Conservation (phyloP, 1,140 invertebrate genomes). For the Ylistrum balloti region DNA sequence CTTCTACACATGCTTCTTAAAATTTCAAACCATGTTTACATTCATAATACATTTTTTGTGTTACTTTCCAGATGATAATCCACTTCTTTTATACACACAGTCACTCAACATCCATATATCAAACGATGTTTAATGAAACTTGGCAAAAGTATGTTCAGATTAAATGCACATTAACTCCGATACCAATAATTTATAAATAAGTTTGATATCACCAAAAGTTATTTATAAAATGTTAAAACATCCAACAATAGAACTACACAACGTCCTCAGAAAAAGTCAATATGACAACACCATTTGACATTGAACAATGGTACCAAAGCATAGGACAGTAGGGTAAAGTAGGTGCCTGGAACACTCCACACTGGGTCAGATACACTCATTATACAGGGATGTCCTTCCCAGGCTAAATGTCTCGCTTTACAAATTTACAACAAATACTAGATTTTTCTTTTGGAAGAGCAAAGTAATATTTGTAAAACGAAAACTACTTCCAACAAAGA, state of each 20-base stretch:
- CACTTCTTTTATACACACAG: too few species aligned
- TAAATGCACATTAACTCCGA: not conserved
- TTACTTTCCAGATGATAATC: too few species aligned
- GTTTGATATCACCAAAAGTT: not conserved
- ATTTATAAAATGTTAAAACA: constrained; percentile 6
- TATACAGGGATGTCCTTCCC: constrained; percentile 27
- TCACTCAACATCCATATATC: too few species aligned
- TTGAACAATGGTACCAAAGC: not conserved
- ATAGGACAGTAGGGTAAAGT: not conserved
- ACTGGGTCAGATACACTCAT: not conserved
- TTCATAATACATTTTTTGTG: not conserved
- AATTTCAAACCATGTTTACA: not conserved
- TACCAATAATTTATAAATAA: not conserved
- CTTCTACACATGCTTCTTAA: not conserved
- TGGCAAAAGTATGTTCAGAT: not conserved
- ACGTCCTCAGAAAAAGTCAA: not conserved
- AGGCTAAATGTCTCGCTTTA: not conserved
- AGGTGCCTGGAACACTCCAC: not conserved
- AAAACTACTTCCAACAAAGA: constrained; percentile 25
- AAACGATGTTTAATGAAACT: too few species aligned
- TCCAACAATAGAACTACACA: not conserved
- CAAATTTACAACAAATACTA: too few species aligned
- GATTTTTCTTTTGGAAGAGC: not conserved
- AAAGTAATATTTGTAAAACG: not conserved
- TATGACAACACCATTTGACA: not conserved